A percentile compares a stretch with the other conserved stretches of the same genome.
Conservation (phyloP, 2,797 vertebrate genomes). For the Avahi laniger region DNA sequence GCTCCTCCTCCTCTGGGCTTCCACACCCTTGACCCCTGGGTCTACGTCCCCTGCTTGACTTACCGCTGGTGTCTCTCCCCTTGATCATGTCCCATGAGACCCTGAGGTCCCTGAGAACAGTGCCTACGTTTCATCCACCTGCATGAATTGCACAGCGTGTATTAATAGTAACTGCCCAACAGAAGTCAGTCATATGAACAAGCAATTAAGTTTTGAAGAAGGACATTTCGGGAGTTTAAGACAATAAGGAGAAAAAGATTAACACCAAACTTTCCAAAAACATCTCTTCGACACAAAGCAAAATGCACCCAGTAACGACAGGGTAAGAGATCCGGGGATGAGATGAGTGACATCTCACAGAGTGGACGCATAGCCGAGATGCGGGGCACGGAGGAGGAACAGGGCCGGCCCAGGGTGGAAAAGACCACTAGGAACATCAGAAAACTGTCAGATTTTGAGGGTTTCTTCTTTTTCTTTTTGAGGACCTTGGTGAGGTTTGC, state of each 20-base stretch:
- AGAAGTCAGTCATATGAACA: background rate
- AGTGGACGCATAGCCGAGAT: background rate
- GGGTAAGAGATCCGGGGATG: background rate
- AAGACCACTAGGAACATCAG: background rate
- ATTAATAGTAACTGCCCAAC: no score
- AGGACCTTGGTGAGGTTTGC: background rate
- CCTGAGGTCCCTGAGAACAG: background rate
- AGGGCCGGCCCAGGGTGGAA: background rate
- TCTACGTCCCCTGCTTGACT: background rate
- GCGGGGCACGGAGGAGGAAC: background rate
- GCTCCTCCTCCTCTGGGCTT: background rate
- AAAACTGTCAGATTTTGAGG: background rate
- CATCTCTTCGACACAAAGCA: background rate
- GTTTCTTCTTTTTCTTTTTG: background rate
- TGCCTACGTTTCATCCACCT: background rate
- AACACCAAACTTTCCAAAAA: background rate
- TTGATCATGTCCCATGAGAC: background rate
- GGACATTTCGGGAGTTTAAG: background rate
- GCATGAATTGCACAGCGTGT: accelerated
- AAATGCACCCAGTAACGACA: background rate
- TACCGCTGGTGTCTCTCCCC: background rate
- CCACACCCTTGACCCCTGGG: no score
- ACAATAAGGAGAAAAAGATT: background rate
- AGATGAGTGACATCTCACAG: accelerated
- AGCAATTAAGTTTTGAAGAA: background rate